These are phyloP conservation scores for Tipula confusa DNA, from an alignment of 2,888 invertebrate species.

Conservation along the genomic window DNA sequence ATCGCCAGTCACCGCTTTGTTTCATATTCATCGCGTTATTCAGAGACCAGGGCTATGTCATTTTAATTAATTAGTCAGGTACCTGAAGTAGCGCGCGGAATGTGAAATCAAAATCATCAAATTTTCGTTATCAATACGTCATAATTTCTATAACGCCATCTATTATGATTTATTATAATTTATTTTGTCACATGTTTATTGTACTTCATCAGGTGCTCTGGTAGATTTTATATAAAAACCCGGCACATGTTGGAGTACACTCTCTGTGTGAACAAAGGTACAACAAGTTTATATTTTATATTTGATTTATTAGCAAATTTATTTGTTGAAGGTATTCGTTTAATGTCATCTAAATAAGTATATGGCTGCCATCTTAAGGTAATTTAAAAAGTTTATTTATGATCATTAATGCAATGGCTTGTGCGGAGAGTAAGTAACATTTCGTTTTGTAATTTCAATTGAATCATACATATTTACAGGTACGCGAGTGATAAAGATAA, in stretches of 20 bases:
- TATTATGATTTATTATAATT: not conserved
- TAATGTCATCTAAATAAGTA: not conserved
- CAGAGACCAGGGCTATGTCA: constrained; percentile 76
- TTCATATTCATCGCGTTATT: constrained; percentile 76
- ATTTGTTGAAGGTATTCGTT: not conserved
- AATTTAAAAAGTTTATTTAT: too few relatives aligned
- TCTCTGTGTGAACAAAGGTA: constrained; percentile 73
- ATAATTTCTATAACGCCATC: not conserved
- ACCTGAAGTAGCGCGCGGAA: constrained; percentile 99
- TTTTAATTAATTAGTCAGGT: constrained; percentile 74
- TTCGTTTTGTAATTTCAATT: too few relatives aligned
- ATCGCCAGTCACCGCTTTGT: not conserved
- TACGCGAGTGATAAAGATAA: too few relatives aligned
- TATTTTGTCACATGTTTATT: constrained; percentile 87
- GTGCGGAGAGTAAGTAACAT: too few relatives aligned
- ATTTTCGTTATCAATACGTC: not conserved
- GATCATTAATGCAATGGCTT: too few relatives aligned
- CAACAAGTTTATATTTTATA: not conserved
- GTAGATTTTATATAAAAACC: constrained; percentile 70
- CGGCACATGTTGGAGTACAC: constrained; percentile 99
- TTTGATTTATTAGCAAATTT: not conserved
- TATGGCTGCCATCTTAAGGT: not conserved
- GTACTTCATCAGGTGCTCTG: constrained; percentile 99
- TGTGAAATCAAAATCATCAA: constrained; percentile 47
- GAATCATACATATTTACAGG: too few relatives aligned